Evolutionary conservation across 2,113 vertebrate genomes (phyloP), one percentile per base, ranked within the genome.

Genomic region (Mola mola): DNA sequence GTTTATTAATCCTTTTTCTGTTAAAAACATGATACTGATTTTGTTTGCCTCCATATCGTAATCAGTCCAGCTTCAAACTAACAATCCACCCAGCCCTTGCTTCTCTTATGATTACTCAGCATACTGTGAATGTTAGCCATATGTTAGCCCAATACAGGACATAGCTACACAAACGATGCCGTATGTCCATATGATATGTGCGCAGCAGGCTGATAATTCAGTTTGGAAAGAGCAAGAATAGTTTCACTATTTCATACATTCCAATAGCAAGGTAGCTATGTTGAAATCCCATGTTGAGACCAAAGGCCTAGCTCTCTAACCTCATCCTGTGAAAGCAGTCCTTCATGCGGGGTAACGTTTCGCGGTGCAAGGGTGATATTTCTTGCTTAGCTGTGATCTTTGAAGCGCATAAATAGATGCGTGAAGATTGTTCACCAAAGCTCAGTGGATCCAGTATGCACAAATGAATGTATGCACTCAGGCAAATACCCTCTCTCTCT

Each of bases 401-500:
- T 56, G 36, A 75, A 52, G 5, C n/a, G 19, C 57, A 57, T 71
- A 42, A 4, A 21, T 53, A 46, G 13, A 44, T 26, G 43, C 60
- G 46, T 43, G 20, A 36, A n/a, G 41, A 22, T 21, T 20, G 13
- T 29, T 76, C 10, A 55, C 34, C 7, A 48, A 66, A 67, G 53
- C 60, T 37, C 55, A 65, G 31, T 26, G 51, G 33, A 44, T 63
- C 42, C 36, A 65, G 49, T 33, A 59, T 48, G 53, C 52, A 53
- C 58, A 51, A 65, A 62, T 67, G 59, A 64, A 74, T 49, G 13
- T 20, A 66, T 55, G 42, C 64, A 65, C 40, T 49, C 63, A 61
- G 43, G 56, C 59, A 63, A 29, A 21, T 25, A 24, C 29, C 5
- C 21, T 16, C 28, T 2, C 21, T 6, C 55, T 49, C 43, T 19